Evolutionary conservation across 2,797 vertebrate species (phyloP).

Genomic region (Gobio occitaniae): DNA sequence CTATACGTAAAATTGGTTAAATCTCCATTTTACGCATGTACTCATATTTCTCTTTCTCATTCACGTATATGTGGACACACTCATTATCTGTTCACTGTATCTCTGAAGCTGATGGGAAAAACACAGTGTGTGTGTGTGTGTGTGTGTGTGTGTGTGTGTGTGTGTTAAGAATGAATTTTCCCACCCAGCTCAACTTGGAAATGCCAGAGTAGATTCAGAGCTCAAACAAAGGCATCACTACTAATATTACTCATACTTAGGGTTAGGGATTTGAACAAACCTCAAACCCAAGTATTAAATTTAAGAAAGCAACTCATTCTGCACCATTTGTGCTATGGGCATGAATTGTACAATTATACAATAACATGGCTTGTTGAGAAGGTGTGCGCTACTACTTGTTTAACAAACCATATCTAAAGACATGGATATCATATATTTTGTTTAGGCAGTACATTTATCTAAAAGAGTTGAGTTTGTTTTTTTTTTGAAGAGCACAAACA

Average conservation of each 20-base stretch:
- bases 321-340: background rate
- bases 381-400: background rate
- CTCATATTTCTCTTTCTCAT: background rate
- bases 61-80: background rate
- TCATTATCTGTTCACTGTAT: constrained; percentile 10
- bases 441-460: background rate
- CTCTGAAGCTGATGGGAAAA: background rate
- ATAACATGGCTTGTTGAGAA: background rate
- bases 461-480: background rate
- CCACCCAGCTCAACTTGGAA: constrained; percentile 29
- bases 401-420: background rate
- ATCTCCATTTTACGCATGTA: constrained; percentile 8
- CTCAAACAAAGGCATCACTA: constrained; percentile 8
- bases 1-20: constrained; percentile 39
- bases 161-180: constrained; percentile 6
- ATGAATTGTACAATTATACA: background rate
- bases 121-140: background rate
- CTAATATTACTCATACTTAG: background rate
- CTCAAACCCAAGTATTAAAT: constrained; percentile 7
- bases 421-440: background rate
- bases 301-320: background rate
- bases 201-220: constrained; percentile 24
- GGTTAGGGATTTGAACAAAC: background rate
- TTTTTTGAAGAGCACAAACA: background rate
- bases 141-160: background rate